phyloP scores from a whole-genome alignment of 2,888 invertebrate species.

The Aplocera efformata region DNA sequence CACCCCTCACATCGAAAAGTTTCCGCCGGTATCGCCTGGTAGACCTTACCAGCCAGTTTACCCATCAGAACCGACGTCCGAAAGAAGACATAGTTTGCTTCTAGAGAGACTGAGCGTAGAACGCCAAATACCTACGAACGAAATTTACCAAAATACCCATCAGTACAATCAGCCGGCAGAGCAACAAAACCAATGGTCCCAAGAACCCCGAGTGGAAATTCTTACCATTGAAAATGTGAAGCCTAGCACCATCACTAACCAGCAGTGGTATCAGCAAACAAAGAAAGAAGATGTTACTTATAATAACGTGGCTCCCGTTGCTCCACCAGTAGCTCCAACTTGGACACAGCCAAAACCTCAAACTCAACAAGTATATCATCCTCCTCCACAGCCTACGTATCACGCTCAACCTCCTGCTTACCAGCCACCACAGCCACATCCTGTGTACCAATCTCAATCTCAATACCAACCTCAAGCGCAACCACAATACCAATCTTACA shows the following conservation, averaged over 20 bases:
- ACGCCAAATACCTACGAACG: constrained; percentile 59
- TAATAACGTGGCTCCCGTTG: constrained; percentile 47
- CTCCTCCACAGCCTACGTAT: constrained; percentile 36
- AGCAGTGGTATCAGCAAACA: constrained; percentile 69
- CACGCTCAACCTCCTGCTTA: constrained; percentile 36
- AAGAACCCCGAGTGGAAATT: constrained; percentile 70
- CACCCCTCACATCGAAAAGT: constrained; percentile 55
- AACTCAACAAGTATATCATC: constrained; percentile 31
- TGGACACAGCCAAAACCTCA: constrained; percentile 44
- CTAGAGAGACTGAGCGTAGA: constrained; percentile 69
- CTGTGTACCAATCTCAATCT: constrained; percentile 21
- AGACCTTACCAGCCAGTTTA: constrained; percentile 60
- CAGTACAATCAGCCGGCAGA: constrained; percentile 51
- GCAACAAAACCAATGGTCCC: constrained; percentile 54
- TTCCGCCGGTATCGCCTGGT: constrained; percentile 49
- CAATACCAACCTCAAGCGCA: constrained; percentile 29
- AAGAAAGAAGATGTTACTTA: constrained; percentile 52
- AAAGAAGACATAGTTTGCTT: constrained; percentile 68
- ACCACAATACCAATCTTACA: constrained; percentile 43
- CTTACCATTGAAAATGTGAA: constrained; percentile 68
- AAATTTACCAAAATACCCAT: constrained; percentile 59
- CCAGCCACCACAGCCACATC: constrained; percentile 32
- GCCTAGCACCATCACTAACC: constrained; percentile 67
- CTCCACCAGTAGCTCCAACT: constrained; percentile 25
- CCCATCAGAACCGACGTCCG: constrained; percentile 51